Percentiles rank a stretch among this genome's conserved stretches.
Conservation (phyloP, 2,113 vertebrate genomes). For the Saguinus imperator region DNA sequence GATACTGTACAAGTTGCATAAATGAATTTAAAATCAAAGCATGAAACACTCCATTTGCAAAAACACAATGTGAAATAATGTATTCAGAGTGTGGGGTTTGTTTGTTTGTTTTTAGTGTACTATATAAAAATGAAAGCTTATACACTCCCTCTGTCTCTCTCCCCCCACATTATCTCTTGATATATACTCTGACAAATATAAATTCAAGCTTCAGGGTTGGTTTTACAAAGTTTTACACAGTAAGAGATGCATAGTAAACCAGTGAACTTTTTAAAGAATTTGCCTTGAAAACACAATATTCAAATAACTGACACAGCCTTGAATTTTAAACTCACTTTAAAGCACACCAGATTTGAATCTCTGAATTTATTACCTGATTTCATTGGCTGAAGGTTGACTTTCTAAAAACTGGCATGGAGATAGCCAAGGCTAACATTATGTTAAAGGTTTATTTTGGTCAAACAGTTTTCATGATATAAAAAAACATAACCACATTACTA, state of each 20-base stretch:
- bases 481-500: neutral
- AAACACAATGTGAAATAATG: neutral
- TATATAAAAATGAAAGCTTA: neutral
- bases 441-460: neutral
- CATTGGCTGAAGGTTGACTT: neutral
- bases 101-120: neutral
- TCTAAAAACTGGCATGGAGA: neutral
- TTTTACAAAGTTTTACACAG: neutral
- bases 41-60: neutral
- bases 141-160: accelerated
- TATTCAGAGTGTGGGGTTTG: neutral
- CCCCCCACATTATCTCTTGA: neutral
- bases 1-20: neutral
- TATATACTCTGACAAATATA: neutral
- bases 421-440: neutral
- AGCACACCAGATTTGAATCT: neutral
- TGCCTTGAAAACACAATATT: slow-evolving; percentile 44
- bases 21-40: neutral
- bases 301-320: slow-evolving; percentile 26
- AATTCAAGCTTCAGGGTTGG: neutral
- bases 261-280: slow-evolving; percentile 13
- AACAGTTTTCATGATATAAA: neutral
- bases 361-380: neutral
- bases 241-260: neutral
- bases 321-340: slow-evolving; percentile 44